Evolutionary conservation across 2,797 vertebrate genomes (phyloP), one percentile per base, ranked within the genome.

Genomic region (Chiloscyllium punctatum): DNA sequence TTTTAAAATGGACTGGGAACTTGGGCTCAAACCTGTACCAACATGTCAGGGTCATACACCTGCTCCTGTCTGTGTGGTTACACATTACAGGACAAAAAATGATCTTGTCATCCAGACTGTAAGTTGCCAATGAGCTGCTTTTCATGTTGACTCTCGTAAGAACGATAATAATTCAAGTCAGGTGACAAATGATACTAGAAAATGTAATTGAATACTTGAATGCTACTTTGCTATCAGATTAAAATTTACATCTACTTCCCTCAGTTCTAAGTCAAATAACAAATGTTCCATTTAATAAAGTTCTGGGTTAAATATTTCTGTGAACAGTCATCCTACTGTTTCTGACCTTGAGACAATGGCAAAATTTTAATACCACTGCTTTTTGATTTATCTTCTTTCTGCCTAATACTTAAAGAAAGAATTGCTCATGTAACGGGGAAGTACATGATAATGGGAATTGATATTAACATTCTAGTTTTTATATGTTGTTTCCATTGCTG

Each of bases 11-110:
- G 96, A 95, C 96, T 97, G 95, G 96, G 96, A 96, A 96, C 90
- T 74, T 97, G 97, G 96, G 96, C 96, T 87, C 97, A 97, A 96
- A 97, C 95, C 72, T 97, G 97, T 72, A 30, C 95, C 95, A 97
- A 97, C 95, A 94, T 96, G 77, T 97, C 97, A 27, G 97, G 97
- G 42, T 97, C 97, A 0, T 97, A 97, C 68, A 86, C 96, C 96
- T 97, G 97, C 37, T 97, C 97, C 94, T 97, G 96, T 94, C 96
- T 97, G 79, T 96, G 96, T 0, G 97, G 97, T 42, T 97, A 97
- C 94, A 96, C 95, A 18, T 96, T 97, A 96, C 96, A 77, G 95
- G 95, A 96, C 53, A 96, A 97, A 96, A 97, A 96, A 96, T 0
- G 96, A 27, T 96, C 97, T 88, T 97, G 97, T 95, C 96, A 97